Conservation (phyloP, 2,113 vertebrate genomes). For the Rhinolophus sinicus region DNA sequence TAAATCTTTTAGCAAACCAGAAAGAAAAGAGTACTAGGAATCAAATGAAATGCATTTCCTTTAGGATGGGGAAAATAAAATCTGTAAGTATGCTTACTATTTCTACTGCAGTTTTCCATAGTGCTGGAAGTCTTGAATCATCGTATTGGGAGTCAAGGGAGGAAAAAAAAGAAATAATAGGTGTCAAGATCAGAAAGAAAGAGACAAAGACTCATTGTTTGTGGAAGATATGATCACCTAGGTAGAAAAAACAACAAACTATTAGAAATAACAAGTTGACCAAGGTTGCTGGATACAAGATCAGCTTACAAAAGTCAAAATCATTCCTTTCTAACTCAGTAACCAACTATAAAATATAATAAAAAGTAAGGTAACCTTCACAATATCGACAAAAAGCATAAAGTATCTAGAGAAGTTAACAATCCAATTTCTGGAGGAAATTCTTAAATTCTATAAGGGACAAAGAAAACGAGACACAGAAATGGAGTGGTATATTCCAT, state of each 20-base stretch:
- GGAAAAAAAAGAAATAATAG: neutral
- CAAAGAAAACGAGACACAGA: neutral
- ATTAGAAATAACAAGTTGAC: neutral
- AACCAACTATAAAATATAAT: neutral
- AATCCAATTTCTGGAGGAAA: neutral
- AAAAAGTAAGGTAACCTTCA: neutral
- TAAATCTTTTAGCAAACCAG: neutral
- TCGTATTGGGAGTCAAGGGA: neutral
- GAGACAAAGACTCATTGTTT: neutral
- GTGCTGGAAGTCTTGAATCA: neutral
- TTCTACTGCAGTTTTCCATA: neutral
- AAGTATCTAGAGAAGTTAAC: neutral
- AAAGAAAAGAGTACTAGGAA: neutral
- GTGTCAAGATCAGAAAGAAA: neutral
- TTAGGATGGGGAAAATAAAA: neutral
- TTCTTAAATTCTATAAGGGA: neutral
- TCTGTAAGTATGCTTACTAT: neutral
- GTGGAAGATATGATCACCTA: neutral
- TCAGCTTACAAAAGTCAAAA: neutral
- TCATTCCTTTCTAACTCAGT: neutral
- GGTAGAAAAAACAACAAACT: neutral
- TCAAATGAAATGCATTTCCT: neutral
- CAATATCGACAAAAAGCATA: neutral
- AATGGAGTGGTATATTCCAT: neutral
- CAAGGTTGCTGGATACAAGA: neutral